Base-by-base conservation (phyloP, 2,888 invertebrate species). In the Trissolcus brochymenae region DNA sequence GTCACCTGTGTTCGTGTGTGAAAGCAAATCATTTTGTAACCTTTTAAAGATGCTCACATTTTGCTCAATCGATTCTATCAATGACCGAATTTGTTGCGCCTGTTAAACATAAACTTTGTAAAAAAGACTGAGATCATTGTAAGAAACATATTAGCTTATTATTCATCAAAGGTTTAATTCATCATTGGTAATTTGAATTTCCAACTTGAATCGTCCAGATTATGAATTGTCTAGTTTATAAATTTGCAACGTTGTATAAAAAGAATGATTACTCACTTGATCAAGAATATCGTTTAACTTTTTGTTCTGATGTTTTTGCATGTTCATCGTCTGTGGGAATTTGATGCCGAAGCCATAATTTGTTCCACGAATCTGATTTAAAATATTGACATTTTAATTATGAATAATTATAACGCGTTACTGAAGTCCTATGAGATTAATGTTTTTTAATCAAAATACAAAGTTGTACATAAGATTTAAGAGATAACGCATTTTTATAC, bases 21-120 rank as follows among this genome's bases (percentile, higher is more conserved):
- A 84, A 1, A 88, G 81, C 67, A 87, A 84, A 79, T 88, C 85
- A 61, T 91, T 92, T 82, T 93, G 92, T 81, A 90, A 83, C 53
- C 85, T 84, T 79, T 88, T 88, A 6, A 90, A 85, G 46, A 87
- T 84, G 13, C 81, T 79, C 25, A 88, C 85, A 72, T 90, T 89
- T 13, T 85, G 82, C 21, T 82, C 80, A 53, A 90, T 82, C 21
- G 88, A 83, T 25, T 87, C 84, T n/a, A 89, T 87, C 71, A 89
- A 76, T 46, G 76, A 83, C 4, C 89, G 88, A 73, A 88, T 84
- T 78, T 88, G 87, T 68, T 87, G 87, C 13, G 84, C 90, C 90
- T 90, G 60, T 55, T 60, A 50, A 67, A 51, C 9, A 6, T 35
- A 11, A 35, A 35, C 35, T 11, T 35, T 35, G 9, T 35, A 19